Conservation (phyloP, 2,113 vertebrate genomes). For the Sporophila hypoxantha region DNA sequence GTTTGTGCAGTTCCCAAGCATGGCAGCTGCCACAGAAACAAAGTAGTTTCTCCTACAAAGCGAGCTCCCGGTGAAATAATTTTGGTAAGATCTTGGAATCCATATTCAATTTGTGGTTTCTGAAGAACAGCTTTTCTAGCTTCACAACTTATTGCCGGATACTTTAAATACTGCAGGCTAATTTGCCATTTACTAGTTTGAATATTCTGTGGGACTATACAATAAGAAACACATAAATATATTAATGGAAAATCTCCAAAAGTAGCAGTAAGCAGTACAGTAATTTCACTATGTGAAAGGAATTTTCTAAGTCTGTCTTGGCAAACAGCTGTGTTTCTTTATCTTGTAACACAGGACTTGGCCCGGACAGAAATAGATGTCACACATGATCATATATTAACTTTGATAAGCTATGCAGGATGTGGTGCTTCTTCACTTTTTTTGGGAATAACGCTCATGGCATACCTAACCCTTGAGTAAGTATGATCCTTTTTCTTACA, state of each 20-base stretch:
- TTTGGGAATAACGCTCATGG: conserved; percentile 78
- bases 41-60: not conserved
- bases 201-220: not conserved
- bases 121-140: not conserved
- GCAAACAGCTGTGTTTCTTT: not conserved
- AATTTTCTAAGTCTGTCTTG: not conserved
- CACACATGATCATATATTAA: conserved; percentile 66
- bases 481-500: conserved; percentile 29
- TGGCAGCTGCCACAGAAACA: not conserved
- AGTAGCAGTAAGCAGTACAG: not conserved
- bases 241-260: not conserved
- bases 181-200: not conserved
- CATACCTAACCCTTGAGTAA: conserved; percentile 81
- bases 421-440: conserved; percentile 85
- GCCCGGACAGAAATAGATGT: conserved; percentile 46
- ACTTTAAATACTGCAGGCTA: not conserved
- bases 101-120: not conserved
- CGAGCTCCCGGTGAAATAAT: not conserved
- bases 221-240: not conserved
- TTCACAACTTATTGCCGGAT: not conserved
- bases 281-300: not conserved
- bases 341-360: conserved; percentile 70
- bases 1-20: not conserved
- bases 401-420: conserved; percentile 76
- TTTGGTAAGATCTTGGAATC: not conserved